Evolutionary conservation across 2,888 invertebrate species (phyloP), one percentile per base, ranked within the genome.

Genomic region (Orthosia gracilis): DNA sequence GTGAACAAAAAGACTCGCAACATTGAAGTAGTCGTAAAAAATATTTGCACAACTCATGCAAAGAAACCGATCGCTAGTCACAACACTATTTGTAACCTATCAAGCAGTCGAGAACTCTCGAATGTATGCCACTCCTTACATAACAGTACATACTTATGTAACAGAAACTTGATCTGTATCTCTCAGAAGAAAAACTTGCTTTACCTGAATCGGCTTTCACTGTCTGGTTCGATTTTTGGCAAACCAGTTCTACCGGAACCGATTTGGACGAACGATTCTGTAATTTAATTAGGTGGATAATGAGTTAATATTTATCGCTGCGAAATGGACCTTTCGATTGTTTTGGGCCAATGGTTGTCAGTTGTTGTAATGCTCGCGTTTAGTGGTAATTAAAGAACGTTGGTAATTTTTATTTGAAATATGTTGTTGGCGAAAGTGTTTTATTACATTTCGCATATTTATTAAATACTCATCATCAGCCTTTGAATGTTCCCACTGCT

Each of bases 71-170:
- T 80, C 76, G 76, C 83, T 76, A 76, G 82, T 80, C 76, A 78
- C 83, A 80, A 78, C 78, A 76, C 73, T 84, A 76, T n/a, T 74
- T 52, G 74, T 82, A 75, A 73, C 73, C 66, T 82, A 85, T 83
- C 67, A 74, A 65, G 65, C 63, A 55, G 85, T 85, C 82, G 85
- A 86, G 84, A 87, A 72, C 73, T 62, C 21, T 67, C 13, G 61
- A 77, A 89, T 88, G 85, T 89, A 80, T 89, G 90, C 84, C 89
- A 89, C 85, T 70, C 86, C 85, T 92, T 91, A 90, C 88, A 89
- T 90, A 92, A 92, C 77, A 87, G 81, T 81, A 80, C 84, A 89
- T 83, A 83, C 76, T 93, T 92, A 90, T 87, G 88, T 87, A 93
- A 93, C 84, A 89, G 89, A 89, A 91, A 91, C 89, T 84, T 79